These are phyloP conservation scores for Megaleporinus macrocephalus DNA, from an alignment of 2,113 vertebrate genomes.

Conservation along the genomic window DNA sequence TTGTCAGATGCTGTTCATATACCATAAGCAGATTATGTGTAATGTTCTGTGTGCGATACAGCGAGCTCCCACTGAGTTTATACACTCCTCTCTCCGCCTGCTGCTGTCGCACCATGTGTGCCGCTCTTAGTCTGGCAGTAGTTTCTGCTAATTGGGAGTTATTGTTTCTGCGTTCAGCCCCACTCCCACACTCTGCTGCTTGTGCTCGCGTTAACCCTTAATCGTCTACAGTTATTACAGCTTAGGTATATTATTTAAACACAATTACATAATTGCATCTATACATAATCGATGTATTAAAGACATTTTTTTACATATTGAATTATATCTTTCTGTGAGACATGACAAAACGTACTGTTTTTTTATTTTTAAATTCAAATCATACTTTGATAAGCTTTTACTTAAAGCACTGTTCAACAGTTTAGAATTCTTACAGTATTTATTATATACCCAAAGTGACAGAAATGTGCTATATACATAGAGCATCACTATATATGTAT, in stretches of 20 bases:
- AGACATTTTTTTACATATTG: neutral
- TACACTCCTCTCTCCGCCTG: neutral
- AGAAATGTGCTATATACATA: no score
- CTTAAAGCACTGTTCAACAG: no score
- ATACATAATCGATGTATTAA: neutral
- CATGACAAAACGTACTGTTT: no score
- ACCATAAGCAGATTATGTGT: slow-evolving; percentile 20
- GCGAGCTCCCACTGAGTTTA: slow-evolving; percentile 18
- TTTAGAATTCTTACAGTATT: no score
- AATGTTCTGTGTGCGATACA: slow-evolving; percentile 3
- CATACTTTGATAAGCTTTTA: no score
- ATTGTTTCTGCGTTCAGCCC: neutral
- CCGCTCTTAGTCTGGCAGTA: slow-evolving; percentile 4
- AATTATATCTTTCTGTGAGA: neutral
- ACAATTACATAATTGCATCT: neutral
- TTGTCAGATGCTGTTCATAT: neutral
- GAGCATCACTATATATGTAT: no score
- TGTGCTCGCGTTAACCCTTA: neutral
- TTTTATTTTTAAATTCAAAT: no score
- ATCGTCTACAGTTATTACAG: neutral
- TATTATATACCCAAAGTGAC: no score
- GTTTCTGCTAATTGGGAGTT: slow-evolving; percentile 17
- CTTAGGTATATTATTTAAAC: neutral
- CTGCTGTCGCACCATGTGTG: neutral
- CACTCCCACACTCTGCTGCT: neutral